Percentiles rank a stretch among this genome's conserved stretches.
Conservation (phyloP, 2,113 vertebrate species). For the Mustelus asterias region DNA sequence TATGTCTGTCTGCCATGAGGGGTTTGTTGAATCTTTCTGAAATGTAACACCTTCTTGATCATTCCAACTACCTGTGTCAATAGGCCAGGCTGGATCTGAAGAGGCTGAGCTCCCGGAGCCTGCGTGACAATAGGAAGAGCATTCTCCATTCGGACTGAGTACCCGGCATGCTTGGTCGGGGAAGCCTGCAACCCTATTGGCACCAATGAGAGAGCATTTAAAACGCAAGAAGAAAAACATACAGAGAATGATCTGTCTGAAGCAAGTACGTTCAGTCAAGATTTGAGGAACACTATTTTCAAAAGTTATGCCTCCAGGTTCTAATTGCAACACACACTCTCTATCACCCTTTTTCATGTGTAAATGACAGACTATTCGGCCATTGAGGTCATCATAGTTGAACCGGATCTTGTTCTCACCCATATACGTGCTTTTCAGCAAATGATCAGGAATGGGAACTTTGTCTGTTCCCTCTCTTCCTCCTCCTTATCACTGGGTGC, state of each 20-base stretch:
- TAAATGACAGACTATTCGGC: not conserved
- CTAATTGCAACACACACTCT: not conserved
- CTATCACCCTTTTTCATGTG: not conserved
- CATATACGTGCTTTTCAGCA: not conserved
- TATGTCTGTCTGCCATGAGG: not conserved
- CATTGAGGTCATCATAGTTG: not conserved
- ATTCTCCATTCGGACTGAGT: conserved; percentile 95
- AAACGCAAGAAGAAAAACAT: conserved; percentile 2
- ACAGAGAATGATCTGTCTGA: not conserved
- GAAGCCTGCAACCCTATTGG: conserved; percentile 85
- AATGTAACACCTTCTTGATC: not conserved
- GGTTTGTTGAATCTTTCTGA: not conserved
- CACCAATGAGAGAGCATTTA: conserved; percentile 43
- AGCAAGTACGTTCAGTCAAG: not conserved
- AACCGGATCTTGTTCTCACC: not conserved
- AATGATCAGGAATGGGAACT: not conserved
- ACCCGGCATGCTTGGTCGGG: conserved; percentile 91
- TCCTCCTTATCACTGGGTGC: not conserved
- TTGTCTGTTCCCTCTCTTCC: not conserved
- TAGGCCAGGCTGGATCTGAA: conserved; percentile 93
- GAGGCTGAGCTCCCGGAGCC: conserved; percentile 85
- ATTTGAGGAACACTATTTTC: not conserved
- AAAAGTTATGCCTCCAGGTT: not conserved
- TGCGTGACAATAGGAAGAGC: conserved; percentile 97
- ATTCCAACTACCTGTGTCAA: conserved; percentile 80